These are phyloP conservation scores for Alviniconcha marisindica DNA, from an alignment of 1,140 invertebrate species.

Conservation along the genomic window DNA sequence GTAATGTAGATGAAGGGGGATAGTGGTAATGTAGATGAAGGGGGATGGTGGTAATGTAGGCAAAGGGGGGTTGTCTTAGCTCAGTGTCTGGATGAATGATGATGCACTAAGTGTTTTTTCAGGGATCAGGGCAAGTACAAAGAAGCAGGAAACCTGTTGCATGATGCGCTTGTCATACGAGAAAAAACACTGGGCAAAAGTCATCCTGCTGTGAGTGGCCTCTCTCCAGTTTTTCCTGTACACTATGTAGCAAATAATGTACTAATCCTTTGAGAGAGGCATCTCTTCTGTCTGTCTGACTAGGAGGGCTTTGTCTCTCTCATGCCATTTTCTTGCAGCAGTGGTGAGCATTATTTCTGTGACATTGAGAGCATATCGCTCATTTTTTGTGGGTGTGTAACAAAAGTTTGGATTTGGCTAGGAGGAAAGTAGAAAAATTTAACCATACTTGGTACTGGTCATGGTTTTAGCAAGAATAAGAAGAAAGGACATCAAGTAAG, in stretches of 20 bases:
- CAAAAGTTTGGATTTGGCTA: too few relatives aligned
- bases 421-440: too few relatives aligned
- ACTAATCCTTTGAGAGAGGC: neutral
- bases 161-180: slow-evolving; percentile 97
- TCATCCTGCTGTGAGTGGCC: slow-evolving; percentile 92
- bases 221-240: too few relatives aligned
- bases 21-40: neutral
- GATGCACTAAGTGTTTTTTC: slow-evolving; percentile 45
- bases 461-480: too few relatives aligned
- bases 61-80: too few relatives aligned
- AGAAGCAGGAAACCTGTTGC: slow-evolving; percentile 97
- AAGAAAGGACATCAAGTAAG: too few relatives aligned
- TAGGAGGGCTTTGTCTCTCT: neutral
- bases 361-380: neutral
- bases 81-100: neutral
- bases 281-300: neutral
- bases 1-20: too few relatives aligned
- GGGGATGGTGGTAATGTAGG: neutral
- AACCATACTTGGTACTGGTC: too few relatives aligned
- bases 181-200: slow-evolving; percentile 99
- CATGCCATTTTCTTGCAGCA: slow-evolving; percentile 16
- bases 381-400: too few relatives aligned
- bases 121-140: slow-evolving; percentile 98
- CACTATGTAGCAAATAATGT: too few relatives aligned
- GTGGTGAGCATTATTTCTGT: slow-evolving; percentile 2